Evolutionary conservation across 2,888 invertebrate genomes (phyloP), one percentile per base, ranked within the genome.

Genomic region (Erebia palarica): DNA sequence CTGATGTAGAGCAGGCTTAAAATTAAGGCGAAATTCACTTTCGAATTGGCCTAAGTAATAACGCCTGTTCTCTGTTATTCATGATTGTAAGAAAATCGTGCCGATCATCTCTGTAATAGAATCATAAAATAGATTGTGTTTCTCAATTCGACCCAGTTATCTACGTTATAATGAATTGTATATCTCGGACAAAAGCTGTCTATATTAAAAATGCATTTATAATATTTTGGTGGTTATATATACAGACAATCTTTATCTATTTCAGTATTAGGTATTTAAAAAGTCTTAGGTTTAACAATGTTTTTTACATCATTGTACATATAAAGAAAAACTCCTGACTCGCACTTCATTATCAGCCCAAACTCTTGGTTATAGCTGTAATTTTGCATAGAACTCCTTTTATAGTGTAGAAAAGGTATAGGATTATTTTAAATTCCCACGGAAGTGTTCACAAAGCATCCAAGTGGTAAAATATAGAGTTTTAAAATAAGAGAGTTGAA

Each of bases 401-500:
- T 7, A 36, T 7, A 7, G 36, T 36, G 36, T 36, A 36, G 36
- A 36, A 36, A 36, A 7, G 36, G 36, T 7, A 36, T 36, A 27
- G 27, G 27, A 27, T 27, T 3, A 27, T 2, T 27, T 27, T 1
- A 27, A 27, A 36, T 36, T 36, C 36, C 36, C 36, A 36, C 36
- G 36, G 36, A 36, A 36, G 36, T 36, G 7, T 36, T 36, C 13
- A 3, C 1, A 13, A 13, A 11, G 44, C 53, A n/a, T 14, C 14
- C 14, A 16, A 42, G 42, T 13, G 9, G n/a, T 42, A 42, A 65
- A 65, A 42, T 55, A 65, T 16, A 55, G 53, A 55, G 16, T 42
- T 55, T 44, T 59, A 60, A 74, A 47, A 64, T 57, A 60, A 74
- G 70, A 70, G 74, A 72, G 70, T 68, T 49, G 70, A 74, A 72